phyloP scores from a whole-genome alignment of 2,797 vertebrate species.

The Salmo trutta region DNA sequence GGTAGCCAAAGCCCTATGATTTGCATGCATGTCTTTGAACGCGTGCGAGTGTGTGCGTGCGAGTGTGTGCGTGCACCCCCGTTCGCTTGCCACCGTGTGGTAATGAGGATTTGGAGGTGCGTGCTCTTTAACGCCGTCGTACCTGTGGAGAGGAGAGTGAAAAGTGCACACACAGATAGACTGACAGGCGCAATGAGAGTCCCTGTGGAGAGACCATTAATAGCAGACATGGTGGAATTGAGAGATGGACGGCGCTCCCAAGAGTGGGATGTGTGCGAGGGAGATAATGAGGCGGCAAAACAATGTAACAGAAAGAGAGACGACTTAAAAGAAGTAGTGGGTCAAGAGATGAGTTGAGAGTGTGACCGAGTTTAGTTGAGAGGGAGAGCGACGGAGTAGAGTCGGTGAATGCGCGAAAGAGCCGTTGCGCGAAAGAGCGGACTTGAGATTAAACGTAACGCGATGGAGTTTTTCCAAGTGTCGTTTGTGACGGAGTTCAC shows the following conservation, averaged over 20 bases:
- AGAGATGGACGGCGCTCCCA: too few species aligned
- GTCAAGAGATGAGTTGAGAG: neutral
- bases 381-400: neutral
- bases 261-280: neutral
- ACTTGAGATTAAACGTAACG: neutral
- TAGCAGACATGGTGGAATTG: neutral
- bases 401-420: neutral
- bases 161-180: neutral
- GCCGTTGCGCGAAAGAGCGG: neutral
- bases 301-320: neutral
- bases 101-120: constrained; percentile 3
- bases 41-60: neutral
- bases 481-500: neutral
- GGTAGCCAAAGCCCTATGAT: neutral
- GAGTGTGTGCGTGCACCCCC: neutral
- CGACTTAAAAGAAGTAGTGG: neutral
- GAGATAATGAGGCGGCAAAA: neutral
- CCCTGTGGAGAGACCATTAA: constrained; percentile 21
- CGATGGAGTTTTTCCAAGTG: too few species aligned
- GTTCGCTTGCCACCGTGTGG: neutral
- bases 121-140: constrained; percentile 11
- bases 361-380: neutral
- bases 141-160: neutral
- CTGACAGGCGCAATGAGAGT: constrained; percentile 23
- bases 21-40: neutral